Percentiles rank a stretch among this genome's conserved stretches.
phyloP scores from a whole-genome alignment of 2,888 invertebrate species.

The Cerceris rybyensis region DNA sequence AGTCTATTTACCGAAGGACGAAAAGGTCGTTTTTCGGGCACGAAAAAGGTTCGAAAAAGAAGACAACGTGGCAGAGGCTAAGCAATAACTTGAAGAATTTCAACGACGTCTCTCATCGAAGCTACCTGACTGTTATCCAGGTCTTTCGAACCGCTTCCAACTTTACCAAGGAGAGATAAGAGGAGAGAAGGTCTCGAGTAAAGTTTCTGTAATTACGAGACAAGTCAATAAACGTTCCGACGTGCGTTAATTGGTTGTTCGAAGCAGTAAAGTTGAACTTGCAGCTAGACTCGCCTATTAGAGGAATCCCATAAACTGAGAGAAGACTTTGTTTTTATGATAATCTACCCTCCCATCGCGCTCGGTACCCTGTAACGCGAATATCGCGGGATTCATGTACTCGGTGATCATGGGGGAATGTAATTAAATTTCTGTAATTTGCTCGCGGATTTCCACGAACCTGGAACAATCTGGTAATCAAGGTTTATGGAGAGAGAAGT shows the following conservation, averaged over 20 bases:
- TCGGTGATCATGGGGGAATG: slow-evolving; percentile 45
- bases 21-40: slow-evolving; percentile 60
- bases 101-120: slow-evolving; percentile 4
- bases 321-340: slow-evolving; percentile 35
- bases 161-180: slow-evolving; percentile 1
- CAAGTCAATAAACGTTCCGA: slow-evolving; percentile 44
- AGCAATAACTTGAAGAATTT: slow-evolving; percentile 47
- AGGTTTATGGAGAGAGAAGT: too few species aligned
- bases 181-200: slow-evolving; percentile 29
- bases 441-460: too few species aligned
- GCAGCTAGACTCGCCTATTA: not conserved
- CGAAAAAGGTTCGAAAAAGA: slow-evolving; percentile 52
- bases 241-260: slow-evolving; percentile 38
- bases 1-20: slow-evolving; percentile 68
- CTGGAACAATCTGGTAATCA: too few species aligned
- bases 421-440: slow-evolving; percentile 16
- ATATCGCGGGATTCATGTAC: slow-evolving; percentile 32
- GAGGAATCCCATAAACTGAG: slow-evolving; percentile 36
- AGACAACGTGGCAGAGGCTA: slow-evolving; percentile 41
- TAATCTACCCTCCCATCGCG: slow-evolving; percentile 35
- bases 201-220: slow-evolving; percentile 43
- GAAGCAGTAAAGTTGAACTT: slow-evolving; percentile 36
- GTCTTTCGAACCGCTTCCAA: slow-evolving; percentile 16
- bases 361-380: slow-evolving; percentile 26
- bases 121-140: slow-evolving; percentile 12